Percentiles rank a stretch among this genome's conserved stretches.
These are phyloP conservation scores for Eupristina koningsbergeri DNA, from an alignment of 1,140 invertebrate species.

Conservation along the genomic window DNA sequence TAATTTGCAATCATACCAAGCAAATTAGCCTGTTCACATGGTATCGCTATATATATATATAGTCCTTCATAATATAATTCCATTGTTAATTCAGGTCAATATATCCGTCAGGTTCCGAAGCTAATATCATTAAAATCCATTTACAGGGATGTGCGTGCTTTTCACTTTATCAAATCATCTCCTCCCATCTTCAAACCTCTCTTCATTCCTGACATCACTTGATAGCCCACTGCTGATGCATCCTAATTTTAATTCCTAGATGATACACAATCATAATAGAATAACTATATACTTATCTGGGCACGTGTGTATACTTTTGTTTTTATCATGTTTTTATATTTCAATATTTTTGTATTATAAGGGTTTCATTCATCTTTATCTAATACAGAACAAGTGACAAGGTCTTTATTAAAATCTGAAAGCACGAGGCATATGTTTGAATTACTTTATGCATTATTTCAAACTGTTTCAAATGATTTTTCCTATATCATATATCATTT, in stretches of 20 bases:
- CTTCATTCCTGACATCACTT: slow-evolving; percentile 6
- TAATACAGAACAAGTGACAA: no score
- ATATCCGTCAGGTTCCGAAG: slow-evolving; percentile 1
- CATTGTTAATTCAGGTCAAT: slow-evolving; percentile 6
- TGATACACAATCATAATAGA: no score
- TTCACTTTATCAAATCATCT: neutral
- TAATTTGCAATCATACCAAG: neutral
- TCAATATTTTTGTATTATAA: no score
- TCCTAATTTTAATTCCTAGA: neutral
- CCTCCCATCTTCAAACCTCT: neutral
- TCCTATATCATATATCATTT: no score
- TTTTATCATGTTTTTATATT: no score
- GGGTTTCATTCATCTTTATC: no score
- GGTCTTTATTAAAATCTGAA: no score
- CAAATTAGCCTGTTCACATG: neutral
- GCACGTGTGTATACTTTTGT: neutral
- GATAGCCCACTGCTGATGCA: neutral
- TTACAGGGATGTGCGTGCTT: no score
- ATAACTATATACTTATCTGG: no score
- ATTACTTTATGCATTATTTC: no score
- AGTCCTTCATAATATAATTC: neutral
- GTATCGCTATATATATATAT: neutral
- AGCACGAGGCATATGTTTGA: no score
- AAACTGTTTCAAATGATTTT: no score
- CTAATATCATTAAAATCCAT: slow-evolving; percentile 22